phyloP scores from a whole-genome alignment of 2,113 vertebrate species.

The Rafetus swinhoei region DNA sequence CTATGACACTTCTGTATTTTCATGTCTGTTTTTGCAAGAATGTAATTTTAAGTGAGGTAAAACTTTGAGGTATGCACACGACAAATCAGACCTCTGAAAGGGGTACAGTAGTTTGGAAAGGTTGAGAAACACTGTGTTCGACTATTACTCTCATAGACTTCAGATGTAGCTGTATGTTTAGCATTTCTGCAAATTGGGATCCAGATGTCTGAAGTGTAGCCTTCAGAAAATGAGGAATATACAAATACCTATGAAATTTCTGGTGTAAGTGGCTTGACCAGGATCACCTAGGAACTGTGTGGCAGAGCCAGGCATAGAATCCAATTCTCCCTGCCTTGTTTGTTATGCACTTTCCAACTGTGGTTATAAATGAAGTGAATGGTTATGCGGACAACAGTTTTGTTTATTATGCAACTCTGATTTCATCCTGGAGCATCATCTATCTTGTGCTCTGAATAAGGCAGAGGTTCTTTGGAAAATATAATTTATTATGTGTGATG shows the following conservation, averaged over 20 bases:
- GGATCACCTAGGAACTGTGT: rapidly evolving
- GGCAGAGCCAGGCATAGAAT: not conserved
- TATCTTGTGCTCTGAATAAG: not conserved
- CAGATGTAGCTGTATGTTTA: not conserved
- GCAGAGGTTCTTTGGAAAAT: not conserved
- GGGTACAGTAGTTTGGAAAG: no score
- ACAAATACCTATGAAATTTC: rapidly evolving
- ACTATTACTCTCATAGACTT: not conserved
- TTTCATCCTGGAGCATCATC: not conserved
- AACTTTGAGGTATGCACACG: no score
- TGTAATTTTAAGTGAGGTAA: no score
- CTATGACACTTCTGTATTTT: no score
- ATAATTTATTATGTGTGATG: not conserved
- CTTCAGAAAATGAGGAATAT: not conserved
- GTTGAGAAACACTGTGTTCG: no score
- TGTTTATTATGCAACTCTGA: no score
- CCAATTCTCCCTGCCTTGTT: not conserved
- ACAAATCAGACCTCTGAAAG: no score
- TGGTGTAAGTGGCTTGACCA: not conserved
- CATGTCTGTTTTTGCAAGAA: no score
- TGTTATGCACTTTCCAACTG: not conserved
- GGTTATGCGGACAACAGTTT: not conserved
- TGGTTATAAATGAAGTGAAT: not conserved
- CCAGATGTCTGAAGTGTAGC: not conserved
- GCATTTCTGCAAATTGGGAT: not conserved